Base-by-base conservation (phyloP, 2,888 invertebrate species). In the Microplitis manilae region DNA sequence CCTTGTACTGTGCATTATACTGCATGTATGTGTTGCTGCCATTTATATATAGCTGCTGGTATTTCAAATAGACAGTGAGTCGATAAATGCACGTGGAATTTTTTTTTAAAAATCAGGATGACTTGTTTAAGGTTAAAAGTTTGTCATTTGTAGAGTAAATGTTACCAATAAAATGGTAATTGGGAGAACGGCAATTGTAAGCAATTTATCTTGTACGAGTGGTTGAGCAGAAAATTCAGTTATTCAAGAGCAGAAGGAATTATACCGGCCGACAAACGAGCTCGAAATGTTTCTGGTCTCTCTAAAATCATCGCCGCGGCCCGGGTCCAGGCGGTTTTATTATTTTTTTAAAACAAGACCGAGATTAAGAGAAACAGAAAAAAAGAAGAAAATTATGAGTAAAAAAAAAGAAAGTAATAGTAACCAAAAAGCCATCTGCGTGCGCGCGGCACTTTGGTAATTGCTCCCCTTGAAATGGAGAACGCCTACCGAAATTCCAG, bases 371-470 rank as follows among this genome's bases (percentile, higher is more conserved):
- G 73, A 74, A 61, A 40, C 8, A 30, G 20, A 59, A 41, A 69
- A 41, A 69, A 69, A 9, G 40, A 41, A 68, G 13, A 39, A 20
- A 17, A 20, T 62, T 71, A 70, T 73, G 70, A 61, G 69, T 61
- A 41, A 17, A 60, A 62, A 70, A 15, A 79, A 82, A 74, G 80
- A 78, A 72, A 76, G 79, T 81, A 74, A 80, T 77, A 81, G 41
- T 65, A 59, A 65, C 77, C 79, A 80, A 82, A 80, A 17, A 73
- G 77, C 79, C 80, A 80, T 80, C 79, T 80, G 80, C 76, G 77
- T 68, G 68, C 64, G 68, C 64, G 74, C 73, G 71, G 73, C 59
- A 65, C 67, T 65, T 64, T 62, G 41, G 70, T 80, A 80, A 80
- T 79, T 80, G 77, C 79, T 79, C 77, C 77, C 76, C 76, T 76